Percentiles rank a stretch among this genome's conserved stretches.
Evolutionary conservation across 1,140 invertebrate genomes (phyloP).

Genomic region (Halesus radiatus): DNA sequence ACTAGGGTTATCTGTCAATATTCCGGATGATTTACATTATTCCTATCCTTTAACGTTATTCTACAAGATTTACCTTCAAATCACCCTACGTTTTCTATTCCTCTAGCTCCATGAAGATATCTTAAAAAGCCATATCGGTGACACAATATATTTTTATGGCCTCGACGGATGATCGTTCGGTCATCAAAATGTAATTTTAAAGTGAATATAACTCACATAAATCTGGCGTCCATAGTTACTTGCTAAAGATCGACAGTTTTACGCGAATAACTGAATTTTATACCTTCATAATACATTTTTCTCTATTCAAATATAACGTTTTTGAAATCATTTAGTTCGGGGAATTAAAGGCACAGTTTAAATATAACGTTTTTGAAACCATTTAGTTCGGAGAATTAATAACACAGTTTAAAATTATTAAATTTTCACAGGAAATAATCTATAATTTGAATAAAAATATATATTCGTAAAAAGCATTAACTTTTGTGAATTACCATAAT

Average conservation of each 20-base stretch:
- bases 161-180: constrained; percentile 41
- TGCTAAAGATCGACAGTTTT: not conserved
- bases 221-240: constrained; percentile 4
- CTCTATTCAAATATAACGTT: not conserved
- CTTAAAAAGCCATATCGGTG: constrained; percentile 30
- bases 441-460: too few relatives aligned
- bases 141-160: constrained; percentile 53
- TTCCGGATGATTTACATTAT: constrained; percentile 11
- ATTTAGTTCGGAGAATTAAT: too few relatives aligned
- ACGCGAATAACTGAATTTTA: too few relatives aligned
- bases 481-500: too few relatives aligned
- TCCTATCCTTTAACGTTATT: not conserved
- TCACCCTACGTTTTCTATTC: not conserved
- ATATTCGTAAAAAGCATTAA: too few relatives aligned
- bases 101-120: constrained; percentile 18
- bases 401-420: too few relatives aligned
- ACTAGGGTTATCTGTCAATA: too few relatives aligned
- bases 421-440: too few relatives aligned
- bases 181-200: constrained; percentile 57
- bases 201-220: constrained; percentile 51
- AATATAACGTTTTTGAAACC: too few relatives aligned
- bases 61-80: constrained; percentile 25
- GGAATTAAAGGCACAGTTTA: too few relatives aligned
- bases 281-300: too few relatives aligned
- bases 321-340: too few relatives aligned